A percentile compares a stretch with the other conserved stretches of the same genome.
These are phyloP conservation scores for Bettongia penicillata DNA, from an alignment of 2,113 vertebrate genomes.

Conservation along the genomic window DNA sequence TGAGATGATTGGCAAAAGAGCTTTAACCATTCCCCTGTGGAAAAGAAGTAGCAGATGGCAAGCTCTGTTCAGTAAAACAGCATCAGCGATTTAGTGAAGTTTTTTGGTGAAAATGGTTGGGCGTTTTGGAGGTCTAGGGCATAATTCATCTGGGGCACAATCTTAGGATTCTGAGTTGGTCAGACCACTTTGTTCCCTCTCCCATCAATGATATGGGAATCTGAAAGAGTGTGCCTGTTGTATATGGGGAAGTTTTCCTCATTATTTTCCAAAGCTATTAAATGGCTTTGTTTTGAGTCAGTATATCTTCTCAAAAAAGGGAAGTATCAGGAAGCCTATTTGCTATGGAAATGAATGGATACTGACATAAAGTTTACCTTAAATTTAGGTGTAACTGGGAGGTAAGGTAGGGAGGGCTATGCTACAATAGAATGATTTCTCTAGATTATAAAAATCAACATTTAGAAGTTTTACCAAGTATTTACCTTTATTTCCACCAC, in stretches of 20 bases:
- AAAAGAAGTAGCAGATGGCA: neutral
- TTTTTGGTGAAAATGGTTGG: neutral
- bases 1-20: neutral
- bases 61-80: neutral
- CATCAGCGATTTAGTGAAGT: neutral
- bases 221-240: neutral
- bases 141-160: neutral
- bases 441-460: neutral
- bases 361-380: neutral
- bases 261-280: neutral
- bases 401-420: neutral
- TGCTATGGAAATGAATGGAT: neutral
- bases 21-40: neutral
- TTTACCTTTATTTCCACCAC: neutral
- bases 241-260: neutral
- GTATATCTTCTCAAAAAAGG: neutral
- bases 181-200: neutral
- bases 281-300: neutral
- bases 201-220: neutral
- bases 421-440: neutral
- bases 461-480: neutral
- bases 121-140: neutral
- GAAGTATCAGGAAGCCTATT: neutral
- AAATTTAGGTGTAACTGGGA: neutral
- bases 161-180: neutral